Conservation (phyloP, 2,888 invertebrate species). For the Phasia obesa region DNA sequence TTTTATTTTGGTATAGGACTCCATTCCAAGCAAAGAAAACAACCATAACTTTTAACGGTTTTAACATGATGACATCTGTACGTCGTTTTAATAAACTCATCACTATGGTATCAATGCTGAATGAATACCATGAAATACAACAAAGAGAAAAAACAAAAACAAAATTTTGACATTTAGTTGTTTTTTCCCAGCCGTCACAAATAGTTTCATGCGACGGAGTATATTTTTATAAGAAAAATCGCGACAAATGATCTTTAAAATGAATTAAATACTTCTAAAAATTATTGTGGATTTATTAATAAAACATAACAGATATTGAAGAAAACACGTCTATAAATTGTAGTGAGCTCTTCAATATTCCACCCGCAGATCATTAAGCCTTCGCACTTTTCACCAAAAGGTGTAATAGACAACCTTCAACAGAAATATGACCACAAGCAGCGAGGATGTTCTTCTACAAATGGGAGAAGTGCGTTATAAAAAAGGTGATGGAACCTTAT, state of each 20-base stretch:
- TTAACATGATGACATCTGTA: neutral
- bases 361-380: no score
- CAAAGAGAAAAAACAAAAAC: neutral
- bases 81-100: neutral
- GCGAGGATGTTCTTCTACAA: conserved; percentile 97
- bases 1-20: no score
- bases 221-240: no score
- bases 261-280: no score
- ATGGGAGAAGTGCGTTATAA: conserved; percentile 96
- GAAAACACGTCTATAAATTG: no score
- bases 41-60: neutral
- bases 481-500: conserved; percentile 96
- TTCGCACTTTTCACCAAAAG: neutral
- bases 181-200: conserved; percentile 21
- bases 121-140: neutral
- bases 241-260: no score
- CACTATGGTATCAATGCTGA: neutral
- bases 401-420: neutral
- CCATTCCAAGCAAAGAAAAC: no score
- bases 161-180: conserved; percentile 42
- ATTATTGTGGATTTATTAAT: no score
- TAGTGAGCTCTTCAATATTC: no score
- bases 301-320: no score
- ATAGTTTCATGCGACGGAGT: neutral
- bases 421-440: conserved; percentile 90